phyloP scores from a whole-genome alignment of 2,113 vertebrate species.

The Kryptolebias marmoratus region DNA sequence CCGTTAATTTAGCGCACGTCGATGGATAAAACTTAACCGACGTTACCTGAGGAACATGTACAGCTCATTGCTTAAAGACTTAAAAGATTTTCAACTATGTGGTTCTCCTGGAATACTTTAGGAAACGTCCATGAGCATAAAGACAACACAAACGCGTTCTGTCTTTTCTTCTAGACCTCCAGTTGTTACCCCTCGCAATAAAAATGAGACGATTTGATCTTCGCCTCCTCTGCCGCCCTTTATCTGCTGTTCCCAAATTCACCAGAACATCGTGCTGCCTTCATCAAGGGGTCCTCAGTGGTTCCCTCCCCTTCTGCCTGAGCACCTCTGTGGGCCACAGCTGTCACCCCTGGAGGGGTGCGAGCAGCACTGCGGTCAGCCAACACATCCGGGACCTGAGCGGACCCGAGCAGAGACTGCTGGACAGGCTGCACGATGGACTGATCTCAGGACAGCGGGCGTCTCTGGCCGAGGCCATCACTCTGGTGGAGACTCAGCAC shows the following conservation, averaged over 20 bases:
- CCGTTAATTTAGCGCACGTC: neutral
- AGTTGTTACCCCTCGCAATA: neutral
- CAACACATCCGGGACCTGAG: conserved; percentile 77
- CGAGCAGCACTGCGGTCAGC: conserved; percentile 73
- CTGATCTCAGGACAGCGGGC: conserved; percentile 88
- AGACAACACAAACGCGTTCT: neutral
- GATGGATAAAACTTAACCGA: no score
- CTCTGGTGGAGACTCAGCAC: conserved; percentile 92
- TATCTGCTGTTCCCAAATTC: neutral
- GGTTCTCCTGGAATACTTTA: neutral
- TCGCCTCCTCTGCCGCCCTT: conserved; percentile 22
- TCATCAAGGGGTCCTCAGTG: conserved; percentile 1
- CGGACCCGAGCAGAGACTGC: conserved; percentile 83
- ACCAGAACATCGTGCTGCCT: conserved; percentile 23
- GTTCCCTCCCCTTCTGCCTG: neutral
- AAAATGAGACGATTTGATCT: conserved; percentile 58
- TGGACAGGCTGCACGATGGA: conserved; percentile 86
- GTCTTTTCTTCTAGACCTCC: conserved; percentile 23
- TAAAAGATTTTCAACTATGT: neutral
- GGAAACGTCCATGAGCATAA: neutral
- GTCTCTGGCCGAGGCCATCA: conserved; percentile 93
- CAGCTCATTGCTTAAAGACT: no score
- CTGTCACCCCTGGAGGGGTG: conserved; percentile 46
- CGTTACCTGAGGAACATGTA: no score
- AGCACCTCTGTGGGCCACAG: neutral